phyloP scores from a whole-genome alignment of 1,140 invertebrate genomes.

The Danaus melanippus region DNA sequence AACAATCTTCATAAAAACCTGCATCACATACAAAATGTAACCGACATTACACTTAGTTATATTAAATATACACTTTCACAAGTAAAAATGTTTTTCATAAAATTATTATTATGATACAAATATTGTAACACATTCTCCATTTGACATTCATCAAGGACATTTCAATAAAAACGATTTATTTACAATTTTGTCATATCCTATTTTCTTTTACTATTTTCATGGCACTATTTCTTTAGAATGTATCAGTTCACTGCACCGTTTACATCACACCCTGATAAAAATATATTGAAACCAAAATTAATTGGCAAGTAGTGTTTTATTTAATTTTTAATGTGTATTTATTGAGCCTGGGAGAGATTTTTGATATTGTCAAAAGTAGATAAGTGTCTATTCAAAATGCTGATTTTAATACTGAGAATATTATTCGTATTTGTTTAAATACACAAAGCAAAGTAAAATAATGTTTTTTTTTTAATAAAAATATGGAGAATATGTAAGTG shows the following conservation, averaged over 20 bases:
- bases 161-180: conserved; percentile 56
- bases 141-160: conserved; percentile 45
- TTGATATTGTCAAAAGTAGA: too few species aligned
- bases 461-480: too few species aligned
- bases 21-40: conserved; percentile 22
- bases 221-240: conserved; percentile 64
- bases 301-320: too few species aligned
- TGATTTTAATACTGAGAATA: too few species aligned
- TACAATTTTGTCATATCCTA: conserved; percentile 52
- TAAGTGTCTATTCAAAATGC: too few species aligned
- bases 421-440: too few species aligned
- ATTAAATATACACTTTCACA: conserved; percentile 16
- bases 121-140: conserved; percentile 45
- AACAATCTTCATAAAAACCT: conserved; percentile 20
- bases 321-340: too few species aligned
- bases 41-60: conserved; percentile 18
- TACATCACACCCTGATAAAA: too few species aligned
- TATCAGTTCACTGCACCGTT: conserved; percentile 8
- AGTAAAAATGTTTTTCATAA: conserved; percentile 22
- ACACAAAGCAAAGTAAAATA: too few species aligned
- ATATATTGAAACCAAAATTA: too few species aligned
- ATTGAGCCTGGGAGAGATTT: too few species aligned
- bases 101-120: conserved; percentile 50
- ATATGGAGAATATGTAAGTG: too few species aligned
- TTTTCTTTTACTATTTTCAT: conserved; percentile 33